Conservation (phyloP, 2,113 vertebrate species). For the Furnarius figulus region DNA sequence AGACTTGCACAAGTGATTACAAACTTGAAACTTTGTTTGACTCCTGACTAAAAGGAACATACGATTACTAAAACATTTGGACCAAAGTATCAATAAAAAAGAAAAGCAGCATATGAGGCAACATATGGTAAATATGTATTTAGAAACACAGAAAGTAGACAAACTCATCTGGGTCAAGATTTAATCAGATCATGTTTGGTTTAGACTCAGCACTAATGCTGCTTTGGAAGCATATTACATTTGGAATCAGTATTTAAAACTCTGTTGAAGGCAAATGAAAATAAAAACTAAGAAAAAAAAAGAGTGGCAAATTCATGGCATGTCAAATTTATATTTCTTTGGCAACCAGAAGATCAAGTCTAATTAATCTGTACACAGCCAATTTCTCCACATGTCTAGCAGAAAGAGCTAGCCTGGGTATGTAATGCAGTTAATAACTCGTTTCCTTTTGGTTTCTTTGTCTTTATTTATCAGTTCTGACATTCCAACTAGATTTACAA, state of each 20-base stretch:
- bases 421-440: not conserved
- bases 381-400: not conserved
- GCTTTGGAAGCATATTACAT: slow-evolving; percentile 45
- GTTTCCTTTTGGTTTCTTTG: not conserved
- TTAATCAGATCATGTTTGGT: slow-evolving; percentile 66
- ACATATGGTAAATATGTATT: slow-evolving; percentile 71
- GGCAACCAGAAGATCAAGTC: not conserved
- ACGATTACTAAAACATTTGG: slow-evolving; percentile 34
- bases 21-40: slow-evolving; percentile 2
- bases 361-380: not conserved
- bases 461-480: not conserved
- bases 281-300: not conserved
- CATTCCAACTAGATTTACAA: not conserved
- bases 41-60: slow-evolving; percentile 27
- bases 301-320: not conserved
- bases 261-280: not conserved
- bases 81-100: slow-evolving; percentile 8
- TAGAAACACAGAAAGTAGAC: slow-evolving; percentile 56
- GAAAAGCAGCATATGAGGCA: slow-evolving; percentile 62
- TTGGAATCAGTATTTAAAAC: slow-evolving; percentile 37
- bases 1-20: not conserved
- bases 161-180: slow-evolving; percentile 68
- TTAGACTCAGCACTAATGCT: slow-evolving; percentile 50
- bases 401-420: not conserved
- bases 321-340: not conserved